Base-by-base conservation (phyloP, 2,113 vertebrate species). In the Tragelaphus buxtoni region DNA sequence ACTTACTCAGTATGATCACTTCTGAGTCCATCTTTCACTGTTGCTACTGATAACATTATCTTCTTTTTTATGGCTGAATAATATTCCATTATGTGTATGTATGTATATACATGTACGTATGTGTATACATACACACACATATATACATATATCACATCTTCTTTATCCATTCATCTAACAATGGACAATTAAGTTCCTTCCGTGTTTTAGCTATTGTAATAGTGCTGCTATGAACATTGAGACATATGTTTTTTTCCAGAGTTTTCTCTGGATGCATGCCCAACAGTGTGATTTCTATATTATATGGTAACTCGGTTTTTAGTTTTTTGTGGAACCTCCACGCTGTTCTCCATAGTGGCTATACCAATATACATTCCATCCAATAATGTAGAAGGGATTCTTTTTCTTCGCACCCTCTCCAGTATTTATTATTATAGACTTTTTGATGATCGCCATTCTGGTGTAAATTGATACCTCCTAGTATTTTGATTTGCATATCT, bases 101-200 rank as follows among this genome's bases (percentile, higher is more conserved):
- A 7, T 28, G 9, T 74, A 5, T 72, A 39, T 12, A 12, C 39
- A 42, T 42, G 39, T 42, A 42, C 39, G 5, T 39, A 42, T 7
- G 26, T 1, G 1, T 3, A 72, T 0, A 39, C 9, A 14, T 0
- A 42, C 2, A 45, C 4, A 42, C 39, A 42, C 39, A 42, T 42
- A 42, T 42, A 42, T 42, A 9, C 13, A 76, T 28, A 76, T 49
- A 49, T 18, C 47, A 51, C 9, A n/a, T 79, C 47, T 79, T 79
- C 76, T 79, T 79, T 79, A 22, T 32, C 28, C 9, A 32, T 79
- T 51, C 76, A n/a, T 51, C 16, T 51, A 18, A n/a, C 18, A 30
- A 51, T 32, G 4, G 47, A 20, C 47, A 79, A 12, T 51, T n/a
- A 79, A n/a, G 47, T 51, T 79, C 26, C 76, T 79, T 79, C 47